phyloP scores from a whole-genome alignment of 1,140 invertebrate genomes.

The Lanistes nyassanus region DNA sequence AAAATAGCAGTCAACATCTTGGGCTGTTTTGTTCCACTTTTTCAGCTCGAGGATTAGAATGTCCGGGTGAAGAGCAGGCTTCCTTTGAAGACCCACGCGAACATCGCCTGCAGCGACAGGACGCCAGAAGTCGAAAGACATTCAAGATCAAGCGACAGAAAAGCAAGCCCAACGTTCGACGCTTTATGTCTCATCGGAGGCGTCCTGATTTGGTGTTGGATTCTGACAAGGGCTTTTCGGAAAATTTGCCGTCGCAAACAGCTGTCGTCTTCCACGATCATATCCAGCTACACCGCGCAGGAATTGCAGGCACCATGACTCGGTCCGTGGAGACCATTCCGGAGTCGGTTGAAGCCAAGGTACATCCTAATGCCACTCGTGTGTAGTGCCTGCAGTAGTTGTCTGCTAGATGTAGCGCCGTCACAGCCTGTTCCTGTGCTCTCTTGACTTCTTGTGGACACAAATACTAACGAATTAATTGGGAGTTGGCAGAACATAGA shows the following conservation, averaged over 20 bases:
- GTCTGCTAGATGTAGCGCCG: neutral
- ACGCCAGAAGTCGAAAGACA: constrained; percentile 93
- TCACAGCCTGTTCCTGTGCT: too few relatives aligned
- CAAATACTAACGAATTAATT: neutral
- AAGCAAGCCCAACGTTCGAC: constrained; percentile 55
- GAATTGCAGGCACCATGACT: constrained; percentile 24
- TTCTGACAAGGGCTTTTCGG: constrained; percentile 7
- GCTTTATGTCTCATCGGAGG: constrained; percentile 46
- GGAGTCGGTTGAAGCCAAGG: constrained; percentile 55
- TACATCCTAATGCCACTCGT: constrained; percentile 35
- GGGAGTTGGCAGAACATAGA: neutral
- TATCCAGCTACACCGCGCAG: constrained; percentile 31
- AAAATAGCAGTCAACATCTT: too few relatives aligned
- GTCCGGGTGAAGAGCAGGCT: constrained; percentile 3
- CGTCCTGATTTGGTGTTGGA: constrained; percentile 38
- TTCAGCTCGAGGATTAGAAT: constrained; percentile 4
- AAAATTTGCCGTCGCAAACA: constrained; percentile 20
- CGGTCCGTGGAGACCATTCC: constrained; percentile 57
- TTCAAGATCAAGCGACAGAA: constrained; percentile 75
- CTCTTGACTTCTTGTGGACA: neutral
- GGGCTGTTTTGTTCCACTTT: neutral
- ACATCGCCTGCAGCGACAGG: constrained; percentile 88
- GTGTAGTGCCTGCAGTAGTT: constrained; percentile 13
- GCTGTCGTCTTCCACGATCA: constrained; percentile 35
- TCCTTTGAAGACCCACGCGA: constrained; percentile 68